phyloP scores from a whole-genome alignment of 2,888 invertebrate species.

The Onchidella celtica region DNA sequence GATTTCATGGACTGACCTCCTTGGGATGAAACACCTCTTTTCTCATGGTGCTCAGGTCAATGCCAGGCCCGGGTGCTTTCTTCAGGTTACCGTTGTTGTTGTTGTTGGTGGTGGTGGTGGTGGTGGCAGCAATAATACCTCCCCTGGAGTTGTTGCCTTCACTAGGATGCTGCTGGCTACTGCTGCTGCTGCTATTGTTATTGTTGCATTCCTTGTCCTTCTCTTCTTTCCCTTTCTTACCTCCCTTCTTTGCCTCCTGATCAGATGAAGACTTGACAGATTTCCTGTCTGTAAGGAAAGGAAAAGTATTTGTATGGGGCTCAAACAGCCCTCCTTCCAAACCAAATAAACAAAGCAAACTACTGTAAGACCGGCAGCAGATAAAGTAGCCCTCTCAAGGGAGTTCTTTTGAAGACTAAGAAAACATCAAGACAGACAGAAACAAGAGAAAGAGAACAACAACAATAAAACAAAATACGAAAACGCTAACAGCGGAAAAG shows the following conservation, averaged over 20 bases:
- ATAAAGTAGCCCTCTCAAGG: not conserved
- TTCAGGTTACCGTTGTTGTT: constrained; percentile 40
- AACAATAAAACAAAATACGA: too few species aligned
- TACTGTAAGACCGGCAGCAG: not conserved
- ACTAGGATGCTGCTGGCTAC: not conserved
- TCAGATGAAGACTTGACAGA: constrained; percentile 58
- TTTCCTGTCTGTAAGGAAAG: constrained; percentile 52
- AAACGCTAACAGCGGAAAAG: too few species aligned
- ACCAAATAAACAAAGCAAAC: constrained; percentile 4
- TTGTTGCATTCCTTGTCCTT: constrained; percentile 58
- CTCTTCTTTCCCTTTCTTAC: constrained; percentile 47
- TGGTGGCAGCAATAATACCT: not conserved
- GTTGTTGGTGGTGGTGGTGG: not conserved
- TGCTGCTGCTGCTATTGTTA: constrained; percentile 26
- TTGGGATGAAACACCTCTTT: constrained; percentile 63
- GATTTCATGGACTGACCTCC: constrained; percentile 54
- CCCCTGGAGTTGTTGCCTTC: not conserved
- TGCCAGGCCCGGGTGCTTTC: constrained; percentile 59
- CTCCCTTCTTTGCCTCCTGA: constrained; percentile 54
- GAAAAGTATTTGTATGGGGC: too few species aligned
- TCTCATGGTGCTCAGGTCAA: constrained; percentile 70
- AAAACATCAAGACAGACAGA: too few species aligned
- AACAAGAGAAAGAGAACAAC: too few species aligned
- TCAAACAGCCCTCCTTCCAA: not conserved
- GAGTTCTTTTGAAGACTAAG: too few species aligned